Conservation (phyloP, 2,888 invertebrate species). For the Erebia epiphron region DNA sequence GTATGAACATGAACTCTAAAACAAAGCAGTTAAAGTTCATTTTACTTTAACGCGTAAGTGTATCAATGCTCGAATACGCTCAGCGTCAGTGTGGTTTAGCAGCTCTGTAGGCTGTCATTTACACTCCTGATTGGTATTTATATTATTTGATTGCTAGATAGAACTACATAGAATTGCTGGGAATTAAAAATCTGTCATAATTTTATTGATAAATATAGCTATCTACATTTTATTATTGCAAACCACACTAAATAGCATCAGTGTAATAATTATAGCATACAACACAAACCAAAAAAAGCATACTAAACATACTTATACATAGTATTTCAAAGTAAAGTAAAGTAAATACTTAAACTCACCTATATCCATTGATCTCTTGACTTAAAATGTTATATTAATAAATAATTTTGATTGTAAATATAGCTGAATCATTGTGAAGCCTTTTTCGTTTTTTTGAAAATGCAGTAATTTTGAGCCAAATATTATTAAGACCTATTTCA, state of each 20-base stretch:
- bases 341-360: background rate
- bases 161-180: too few relatives aligned
- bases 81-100: too few relatives aligned
- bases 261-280: background rate
- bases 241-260: conserved; percentile 3
- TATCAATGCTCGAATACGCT: too few relatives aligned
- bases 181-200: background rate
- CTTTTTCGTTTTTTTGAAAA: background rate
- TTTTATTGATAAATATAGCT: background rate
- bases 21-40: too few relatives aligned
- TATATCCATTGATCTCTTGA: background rate
- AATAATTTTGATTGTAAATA: background rate
- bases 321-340: background rate
- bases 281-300: conserved; percentile 3
- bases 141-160: too few relatives aligned
- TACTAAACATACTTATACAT: background rate
- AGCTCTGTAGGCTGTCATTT: too few relatives aligned
- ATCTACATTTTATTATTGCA: background rate
- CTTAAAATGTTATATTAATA: conserved; percentile 2
- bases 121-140: too few relatives aligned
- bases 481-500: background rate
- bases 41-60: too few relatives aligned
- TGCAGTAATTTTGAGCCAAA: conserved; percentile 17
- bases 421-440: background rate
- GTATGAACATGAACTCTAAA: too few relatives aligned